Percentiles rank a stretch among this genome's conserved stretches.
phyloP scores from a whole-genome alignment of 2,113 vertebrate genomes.

The Formicarius rufipectus region DNA sequence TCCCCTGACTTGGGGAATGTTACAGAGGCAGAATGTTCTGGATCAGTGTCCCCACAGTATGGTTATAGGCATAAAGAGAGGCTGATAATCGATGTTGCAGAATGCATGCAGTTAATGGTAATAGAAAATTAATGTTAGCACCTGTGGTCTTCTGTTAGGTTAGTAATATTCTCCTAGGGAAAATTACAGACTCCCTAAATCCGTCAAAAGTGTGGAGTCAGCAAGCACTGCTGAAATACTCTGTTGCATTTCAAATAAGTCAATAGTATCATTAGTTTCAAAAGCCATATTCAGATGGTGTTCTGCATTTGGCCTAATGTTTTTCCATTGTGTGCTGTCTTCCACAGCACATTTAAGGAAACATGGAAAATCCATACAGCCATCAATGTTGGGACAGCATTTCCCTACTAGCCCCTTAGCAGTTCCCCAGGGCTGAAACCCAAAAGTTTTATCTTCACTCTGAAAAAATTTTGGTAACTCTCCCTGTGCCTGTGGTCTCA shows the following conservation, averaged over 20 bases:
- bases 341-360: background rate
- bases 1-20: background rate
- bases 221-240: slow-evolving; percentile 36
- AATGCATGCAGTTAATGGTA: slow-evolving; percentile 28
- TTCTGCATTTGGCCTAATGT: background rate
- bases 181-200: slow-evolving; percentile 51
- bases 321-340: background rate
- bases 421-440: background rate
- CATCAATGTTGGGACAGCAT: rapidly evolving
- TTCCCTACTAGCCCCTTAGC: background rate
- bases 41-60: background rate
- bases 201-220: slow-evolving; percentile 32
- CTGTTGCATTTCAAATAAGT: slow-evolving; percentile 38
- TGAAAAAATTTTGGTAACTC: background rate
- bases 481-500: background rate
- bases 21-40: background rate
- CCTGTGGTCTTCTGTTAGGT: slow-evolving; percentile 16
- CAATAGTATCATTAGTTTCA: slow-evolving; percentile 38
- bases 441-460: background rate
- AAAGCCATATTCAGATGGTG: background rate
- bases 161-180: slow-evolving; percentile 47
- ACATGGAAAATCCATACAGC: background rate
- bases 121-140: slow-evolving; percentile 55
- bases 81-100: slow-evolving; percentile 17
- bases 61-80: background rate